phyloP scores from a whole-genome alignment of 2,888 invertebrate genomes.

The Branchellion lobata region DNA sequence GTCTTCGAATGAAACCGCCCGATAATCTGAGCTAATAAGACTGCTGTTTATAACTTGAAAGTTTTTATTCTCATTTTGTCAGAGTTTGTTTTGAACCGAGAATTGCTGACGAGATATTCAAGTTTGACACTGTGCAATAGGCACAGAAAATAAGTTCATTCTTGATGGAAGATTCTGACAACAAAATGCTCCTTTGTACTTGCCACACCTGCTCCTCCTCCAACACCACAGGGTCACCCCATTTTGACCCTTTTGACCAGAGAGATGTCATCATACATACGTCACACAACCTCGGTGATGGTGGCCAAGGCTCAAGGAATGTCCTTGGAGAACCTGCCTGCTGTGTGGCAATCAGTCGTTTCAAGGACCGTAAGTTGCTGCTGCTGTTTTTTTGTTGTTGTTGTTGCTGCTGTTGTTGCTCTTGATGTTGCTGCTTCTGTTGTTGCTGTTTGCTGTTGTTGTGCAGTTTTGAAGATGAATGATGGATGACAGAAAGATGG shows the following conservation, averaged over 20 bases:
- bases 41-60: neutral
- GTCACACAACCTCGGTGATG: neutral
- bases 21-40: neutral
- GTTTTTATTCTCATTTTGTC: neutral
- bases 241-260: neutral
- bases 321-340: neutral
- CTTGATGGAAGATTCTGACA: neutral
- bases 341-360: neutral
- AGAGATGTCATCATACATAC: constrained; percentile 2
- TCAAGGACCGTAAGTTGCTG: neutral
- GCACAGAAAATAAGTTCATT: no score
- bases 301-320: neutral
- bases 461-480: no score
- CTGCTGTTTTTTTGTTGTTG: neutral
- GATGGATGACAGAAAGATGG: no score
- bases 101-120: no score
- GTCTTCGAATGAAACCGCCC: neutral
- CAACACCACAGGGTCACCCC: neutral
- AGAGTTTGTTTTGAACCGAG: no score
- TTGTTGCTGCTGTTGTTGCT: neutral
- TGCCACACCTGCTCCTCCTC: no score
- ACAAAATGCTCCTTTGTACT: neutral
- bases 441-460: neutral
- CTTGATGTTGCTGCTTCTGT: neutral
- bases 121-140: no score